Conservation (phyloP, 2,797 vertebrate species). For the Nothura maculosa region DNA sequence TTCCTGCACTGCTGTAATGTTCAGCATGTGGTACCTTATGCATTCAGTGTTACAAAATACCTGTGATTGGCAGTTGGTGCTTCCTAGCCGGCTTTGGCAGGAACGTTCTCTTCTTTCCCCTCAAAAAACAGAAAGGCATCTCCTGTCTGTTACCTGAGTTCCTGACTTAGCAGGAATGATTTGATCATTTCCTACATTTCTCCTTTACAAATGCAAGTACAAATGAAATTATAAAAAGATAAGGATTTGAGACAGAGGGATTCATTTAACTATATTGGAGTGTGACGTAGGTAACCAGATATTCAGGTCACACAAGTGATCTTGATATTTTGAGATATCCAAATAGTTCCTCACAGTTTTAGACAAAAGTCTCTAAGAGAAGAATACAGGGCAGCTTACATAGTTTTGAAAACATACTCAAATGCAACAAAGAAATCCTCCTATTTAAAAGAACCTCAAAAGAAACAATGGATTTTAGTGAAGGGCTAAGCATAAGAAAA, state of each 20-base stretch:
- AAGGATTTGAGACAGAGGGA: slow-evolving; percentile 40
- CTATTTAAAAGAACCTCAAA: slow-evolving; percentile 51
- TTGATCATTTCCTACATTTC: slow-evolving; percentile 25
- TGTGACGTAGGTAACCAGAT: slow-evolving; percentile 28
- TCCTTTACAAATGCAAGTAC: slow-evolving; percentile 35
- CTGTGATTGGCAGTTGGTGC: neutral
- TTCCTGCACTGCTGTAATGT: neutral
- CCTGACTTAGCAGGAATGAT: neutral
- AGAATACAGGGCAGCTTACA: neutral
- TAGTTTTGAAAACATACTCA: slow-evolving; percentile 38
- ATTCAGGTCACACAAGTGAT: neutral
- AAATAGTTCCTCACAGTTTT: slow-evolving; percentile 7
- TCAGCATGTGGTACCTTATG: neutral
- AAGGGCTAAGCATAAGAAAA: slow-evolving; percentile 31
- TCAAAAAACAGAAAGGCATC: slow-evolving; percentile 21
- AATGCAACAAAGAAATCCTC: slow-evolving; percentile 41
- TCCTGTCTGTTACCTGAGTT: slow-evolving; percentile 18
- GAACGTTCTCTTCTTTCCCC: neutral
- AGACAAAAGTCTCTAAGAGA: neutral
- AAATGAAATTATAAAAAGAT: slow-evolving; percentile 15
- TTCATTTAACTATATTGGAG: slow-evolving; percentile 15
- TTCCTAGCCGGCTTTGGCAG: neutral
- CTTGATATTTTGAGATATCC: neutral
- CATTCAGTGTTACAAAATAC: neutral
- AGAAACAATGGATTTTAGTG: slow-evolving; percentile 43